Evolutionary conservation across 2,888 invertebrate species (phyloP), one percentile per base, ranked within the genome.

Genomic region (Parthenolecanium corni): DNA sequence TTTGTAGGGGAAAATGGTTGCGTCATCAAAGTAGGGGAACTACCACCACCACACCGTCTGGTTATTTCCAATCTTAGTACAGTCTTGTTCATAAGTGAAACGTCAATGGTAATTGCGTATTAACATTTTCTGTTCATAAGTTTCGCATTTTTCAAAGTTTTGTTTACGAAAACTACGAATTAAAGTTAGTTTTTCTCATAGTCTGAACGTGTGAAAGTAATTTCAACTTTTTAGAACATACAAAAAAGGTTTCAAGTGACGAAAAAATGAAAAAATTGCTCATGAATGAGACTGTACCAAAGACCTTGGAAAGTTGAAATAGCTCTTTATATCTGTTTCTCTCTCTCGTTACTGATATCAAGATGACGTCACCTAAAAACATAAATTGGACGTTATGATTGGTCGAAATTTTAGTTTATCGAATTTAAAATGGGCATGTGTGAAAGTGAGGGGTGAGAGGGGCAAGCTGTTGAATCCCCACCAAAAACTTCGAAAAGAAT

Each of bases 331-430:
- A 42, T 11, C 25, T 31, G n/a, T 24, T 14, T 56, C 56, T 56
- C 56, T 56, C 46, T 56, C 24, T 56, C 23, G 23, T 53, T 40
- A 42, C 56, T 49, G 51, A 51, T 51, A 38, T 49, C 31, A 31
- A n/a, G 21, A 36, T 58, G 58, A 58, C 58, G 58, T 58, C 58
- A 58, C 36, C 53, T 1, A 24, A 49, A 23, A 38, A 25, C 20
- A 20, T 16, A 38, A 58, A 58, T 49, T 12, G 31, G 5, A 36
- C 40, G 6, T 38, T n/a, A 16, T 49, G 49, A 58, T 58, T 58
- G 58, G 58, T 51, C 2, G 36, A 58, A 58, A 58, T 58, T 58
- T 58, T 58, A 49, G 47, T 36, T 58, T 58, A 58, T 58, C 58
- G 58, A 58, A 58, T 58, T 24, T 47, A 47, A 31, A 31, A 21